phyloP scores from a whole-genome alignment of 2,797 vertebrate genomes.

The Naso thynnoides region DNA sequence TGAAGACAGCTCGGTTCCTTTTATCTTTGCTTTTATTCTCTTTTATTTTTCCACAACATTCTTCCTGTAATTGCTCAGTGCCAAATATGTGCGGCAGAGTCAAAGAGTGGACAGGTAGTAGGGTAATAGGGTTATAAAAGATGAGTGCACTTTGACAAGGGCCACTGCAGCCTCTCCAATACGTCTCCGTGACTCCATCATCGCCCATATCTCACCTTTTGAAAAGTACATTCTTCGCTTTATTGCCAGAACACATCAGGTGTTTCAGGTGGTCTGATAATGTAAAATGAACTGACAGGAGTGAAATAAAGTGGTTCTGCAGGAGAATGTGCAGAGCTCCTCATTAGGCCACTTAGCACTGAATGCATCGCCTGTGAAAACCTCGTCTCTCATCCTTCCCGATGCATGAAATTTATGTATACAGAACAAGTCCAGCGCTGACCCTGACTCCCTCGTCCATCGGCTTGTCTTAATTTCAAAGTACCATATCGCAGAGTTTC shows the following conservation, averaged over 20 bases:
- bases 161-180: constrained; percentile 6
- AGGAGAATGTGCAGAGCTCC: constrained; percentile 40
- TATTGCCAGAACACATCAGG: constrained; percentile 37
- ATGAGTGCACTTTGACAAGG: constrained; percentile 41
- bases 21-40: constrained; percentile 16
- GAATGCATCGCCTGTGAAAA: constrained; percentile 27
- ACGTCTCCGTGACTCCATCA: constrained; percentile 28
- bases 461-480: constrained; percentile 60
- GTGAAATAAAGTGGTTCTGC: constrained; percentile 29
- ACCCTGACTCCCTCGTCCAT: constrained; percentile 51
- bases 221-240: constrained; percentile 36
- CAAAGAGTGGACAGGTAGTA: constrained; percentile 5
- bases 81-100: constrained; percentile 9
- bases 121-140: constrained; percentile 49
- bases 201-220: constrained; percentile 39
- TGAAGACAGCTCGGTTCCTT: not conserved
- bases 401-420: constrained; percentile 49
- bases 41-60: not conserved
- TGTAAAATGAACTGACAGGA: constrained; percentile 27
- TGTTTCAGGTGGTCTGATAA: constrained; percentile 36
- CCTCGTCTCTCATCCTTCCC: constrained; percentile 32
- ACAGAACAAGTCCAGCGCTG: constrained; percentile 53
- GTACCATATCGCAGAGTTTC: constrained; percentile 22
- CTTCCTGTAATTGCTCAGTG: constrained; percentile 20
- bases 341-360: constrained; percentile 61